phyloP scores from a whole-genome alignment of 2,113 vertebrate genomes.

The Pluvianellus socialis region DNA sequence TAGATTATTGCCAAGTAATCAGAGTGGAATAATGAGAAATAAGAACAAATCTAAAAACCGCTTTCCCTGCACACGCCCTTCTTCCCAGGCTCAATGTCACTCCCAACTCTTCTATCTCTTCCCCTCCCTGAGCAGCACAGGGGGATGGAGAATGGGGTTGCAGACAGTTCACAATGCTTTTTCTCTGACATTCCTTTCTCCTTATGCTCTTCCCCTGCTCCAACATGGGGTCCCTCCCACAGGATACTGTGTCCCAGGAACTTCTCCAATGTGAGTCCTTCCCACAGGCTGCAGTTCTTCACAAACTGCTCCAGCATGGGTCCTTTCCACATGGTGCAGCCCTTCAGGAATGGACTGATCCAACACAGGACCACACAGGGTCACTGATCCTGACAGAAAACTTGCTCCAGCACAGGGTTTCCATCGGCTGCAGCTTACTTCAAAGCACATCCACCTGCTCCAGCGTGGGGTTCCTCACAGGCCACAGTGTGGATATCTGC shows the following conservation, averaged over 20 bases:
- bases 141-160: background rate
- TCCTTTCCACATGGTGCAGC: background rate
- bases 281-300: background rate
- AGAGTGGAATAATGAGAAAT: background rate
- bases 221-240: background rate
- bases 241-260: background rate
- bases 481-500: background rate
- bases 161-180: background rate
- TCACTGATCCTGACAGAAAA: background rate
- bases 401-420: fast-evolving
- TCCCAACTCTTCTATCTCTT: background rate
- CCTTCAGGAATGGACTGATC: background rate
- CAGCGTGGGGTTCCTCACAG: fast-evolving
- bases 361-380: background rate
- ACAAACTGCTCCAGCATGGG: background rate
- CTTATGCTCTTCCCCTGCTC: background rate
- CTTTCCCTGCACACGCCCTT: background rate
- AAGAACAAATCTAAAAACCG: background rate
- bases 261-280: background rate
- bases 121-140: background rate
- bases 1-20: background rate
- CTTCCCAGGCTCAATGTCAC: background rate
- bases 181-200: background rate
- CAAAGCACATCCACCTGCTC: background rate
- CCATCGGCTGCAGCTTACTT: background rate